These are phyloP conservation scores for Xiphophorus birchmanni DNA, from an alignment of 2,797 vertebrate species.

Conservation along the genomic window DNA sequence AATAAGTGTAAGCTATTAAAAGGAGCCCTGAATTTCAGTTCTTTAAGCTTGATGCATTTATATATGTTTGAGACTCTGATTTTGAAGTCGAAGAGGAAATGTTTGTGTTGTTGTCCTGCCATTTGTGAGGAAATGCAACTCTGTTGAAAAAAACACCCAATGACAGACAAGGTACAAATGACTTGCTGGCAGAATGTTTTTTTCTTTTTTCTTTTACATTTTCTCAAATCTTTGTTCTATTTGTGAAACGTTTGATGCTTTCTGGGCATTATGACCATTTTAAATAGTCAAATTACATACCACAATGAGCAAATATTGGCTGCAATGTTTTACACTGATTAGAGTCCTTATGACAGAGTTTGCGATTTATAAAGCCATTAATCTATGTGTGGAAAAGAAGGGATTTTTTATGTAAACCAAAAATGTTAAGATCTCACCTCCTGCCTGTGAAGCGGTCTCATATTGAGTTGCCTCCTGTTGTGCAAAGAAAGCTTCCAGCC, in stretches of 20 bases:
- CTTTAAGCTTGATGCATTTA: not conserved
- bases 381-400: not conserved
- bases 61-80: not conserved
- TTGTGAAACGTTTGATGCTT: not conserved
- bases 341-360: not conserved
- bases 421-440: not conserved
- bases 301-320: not conserved
- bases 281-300: not conserved
- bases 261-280: not conserved
- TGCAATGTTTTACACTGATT: not conserved
- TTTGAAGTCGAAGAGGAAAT: not conserved
- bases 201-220: not conserved
- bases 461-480: not conserved
- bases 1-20: not conserved
- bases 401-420: not conserved
- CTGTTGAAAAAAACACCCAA: not conserved
- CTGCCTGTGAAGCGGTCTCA: not conserved
- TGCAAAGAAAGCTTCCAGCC: not conserved
- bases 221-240: not conserved
- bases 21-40: not conserved
- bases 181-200: not conserved
- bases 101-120: not conserved
- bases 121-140: not conserved
- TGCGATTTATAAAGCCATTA: not conserved
- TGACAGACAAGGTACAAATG: not conserved